Base-by-base conservation (phyloP, 2,888 invertebrate species). In the Ecdyonurus torrentis region DNA sequence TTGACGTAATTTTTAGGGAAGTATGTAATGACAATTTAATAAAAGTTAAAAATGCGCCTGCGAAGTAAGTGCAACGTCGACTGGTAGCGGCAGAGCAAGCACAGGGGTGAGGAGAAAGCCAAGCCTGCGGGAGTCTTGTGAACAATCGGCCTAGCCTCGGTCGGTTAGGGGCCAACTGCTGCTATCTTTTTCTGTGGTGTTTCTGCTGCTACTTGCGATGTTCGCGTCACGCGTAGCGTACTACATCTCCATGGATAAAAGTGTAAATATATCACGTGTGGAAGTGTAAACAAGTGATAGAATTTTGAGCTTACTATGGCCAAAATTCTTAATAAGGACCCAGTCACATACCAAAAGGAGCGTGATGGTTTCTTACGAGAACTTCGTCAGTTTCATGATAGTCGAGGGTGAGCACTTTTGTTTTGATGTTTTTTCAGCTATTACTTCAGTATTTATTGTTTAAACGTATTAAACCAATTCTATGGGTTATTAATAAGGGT, bases 301-400 rank as follows among this genome's bases (percentile, higher is more conserved):
- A 64, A 62, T 66, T 63, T 63, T 59, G 63, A 59, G 59, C 63
- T 59, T 22, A 77, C 76, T 72, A 83, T 83, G 83, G 82, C 83
- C 75, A 79, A 79, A 73, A 76, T 79, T 74, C 78, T 81, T 71
- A 81, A 81, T 76, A 84, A 83, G 79, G 84, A 84, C 76, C 81
- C 87, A 69, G 83, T 83, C 75, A 82, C 83, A 72, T 89, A 89
- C 79, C 77, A 83, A 72, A 83, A 83, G 74, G 89, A 91, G 77
- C 85, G 84, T 72, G 87, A 87, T 70, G 81, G 81, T 69, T 92
- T 92, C 79, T 77, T 91, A 68, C 83, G 86, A 74, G 93, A 93
- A 73, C 80, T 96, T 70, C 85, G 86, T 72, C 89, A 89, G 74
- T 95, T 95, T 74, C 93, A 95, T 76, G 91, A 91, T 69, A 86